Percentiles rank a stretch among this genome's conserved stretches.
phyloP scores from a whole-genome alignment of 2,113 vertebrate species.

The Hyperopisus bebe region DNA sequence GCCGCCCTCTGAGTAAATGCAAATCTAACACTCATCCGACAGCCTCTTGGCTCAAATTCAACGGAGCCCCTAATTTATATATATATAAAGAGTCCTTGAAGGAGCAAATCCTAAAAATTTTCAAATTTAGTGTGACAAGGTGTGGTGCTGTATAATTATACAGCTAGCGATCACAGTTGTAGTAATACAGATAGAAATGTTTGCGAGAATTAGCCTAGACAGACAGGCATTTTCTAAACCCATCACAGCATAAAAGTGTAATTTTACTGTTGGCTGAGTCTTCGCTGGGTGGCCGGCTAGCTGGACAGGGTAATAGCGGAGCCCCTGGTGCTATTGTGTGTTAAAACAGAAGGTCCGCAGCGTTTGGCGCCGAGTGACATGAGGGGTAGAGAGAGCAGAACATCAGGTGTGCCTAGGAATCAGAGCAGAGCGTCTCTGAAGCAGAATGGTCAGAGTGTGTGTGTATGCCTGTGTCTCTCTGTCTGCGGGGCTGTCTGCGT shows the following conservation, averaged over 20 bases:
- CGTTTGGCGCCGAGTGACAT: background rate
- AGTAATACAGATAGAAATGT: background rate
- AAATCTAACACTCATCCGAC: background rate
- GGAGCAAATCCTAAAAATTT: background rate
- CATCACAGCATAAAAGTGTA: background rate
- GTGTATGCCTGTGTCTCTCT: background rate
- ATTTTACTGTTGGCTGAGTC: background rate
- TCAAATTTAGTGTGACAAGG: background rate
- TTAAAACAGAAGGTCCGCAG: background rate
- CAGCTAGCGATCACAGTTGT: background rate
- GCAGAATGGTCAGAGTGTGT: background rate
- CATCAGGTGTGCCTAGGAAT: background rate
- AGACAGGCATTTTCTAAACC: background rate
- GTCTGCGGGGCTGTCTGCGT: background rate
- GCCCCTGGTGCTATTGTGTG: background rate
- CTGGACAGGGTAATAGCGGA: background rate
- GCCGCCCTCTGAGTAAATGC: background rate
- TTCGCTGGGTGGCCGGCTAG: background rate
- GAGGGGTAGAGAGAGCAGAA: background rate
- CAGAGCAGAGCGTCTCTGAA: background rate
- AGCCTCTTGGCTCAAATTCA: background rate
- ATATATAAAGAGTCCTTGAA: background rate
- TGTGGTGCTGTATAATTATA: background rate
- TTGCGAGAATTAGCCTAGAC: background rate
- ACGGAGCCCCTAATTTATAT: background rate